Percentiles rank a stretch among this genome's conserved stretches.
Evolutionary conservation across 1,140 invertebrate genomes (phyloP).

Genomic region (Phymorhynchus buccinoides): DNA sequence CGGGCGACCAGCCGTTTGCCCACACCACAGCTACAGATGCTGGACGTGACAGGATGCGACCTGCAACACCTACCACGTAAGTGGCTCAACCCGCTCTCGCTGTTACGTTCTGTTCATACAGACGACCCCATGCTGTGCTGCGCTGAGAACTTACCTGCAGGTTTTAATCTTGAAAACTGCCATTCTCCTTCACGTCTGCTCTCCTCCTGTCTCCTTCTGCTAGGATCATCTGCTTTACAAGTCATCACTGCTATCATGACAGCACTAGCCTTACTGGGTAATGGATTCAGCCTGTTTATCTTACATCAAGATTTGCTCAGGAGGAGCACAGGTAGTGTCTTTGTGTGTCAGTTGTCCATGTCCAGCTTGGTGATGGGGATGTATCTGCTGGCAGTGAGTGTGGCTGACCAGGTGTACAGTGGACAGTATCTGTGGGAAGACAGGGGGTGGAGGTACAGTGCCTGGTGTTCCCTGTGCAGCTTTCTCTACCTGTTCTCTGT

Average conservation of each 20-base stretch:
- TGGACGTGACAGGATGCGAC: background rate
- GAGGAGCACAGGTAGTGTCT: background rate
- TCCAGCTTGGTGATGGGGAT: background rate
- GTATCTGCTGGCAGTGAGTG: background rate
- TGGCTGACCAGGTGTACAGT: constrained; percentile 7
- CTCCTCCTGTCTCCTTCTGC: constrained; percentile 19
- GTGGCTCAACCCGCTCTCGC: background rate
- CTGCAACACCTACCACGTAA: background rate
- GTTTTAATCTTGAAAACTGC: background rate
- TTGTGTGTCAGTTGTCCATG: background rate
- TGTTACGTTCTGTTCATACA: background rate
- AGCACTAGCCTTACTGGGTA: constrained; percentile 51
- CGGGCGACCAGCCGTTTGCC: background rate
- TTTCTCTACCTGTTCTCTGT: background rate
- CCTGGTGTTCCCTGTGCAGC: background rate
- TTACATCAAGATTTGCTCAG: background rate
- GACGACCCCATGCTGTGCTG: constrained; percentile 33
- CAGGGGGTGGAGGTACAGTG: background rate
- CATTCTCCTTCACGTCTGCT: background rate
- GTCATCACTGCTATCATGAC: constrained; percentile 45
- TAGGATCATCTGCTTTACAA: constrained; percentile 11
- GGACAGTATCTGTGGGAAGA: constrained; percentile 4
- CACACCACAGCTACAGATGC: background rate
- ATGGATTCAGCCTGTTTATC: constrained; percentile 44
- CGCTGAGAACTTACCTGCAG: background rate